Base-by-base conservation (phyloP, 2,888 invertebrate species). In the Clitarchus hookeri region DNA sequence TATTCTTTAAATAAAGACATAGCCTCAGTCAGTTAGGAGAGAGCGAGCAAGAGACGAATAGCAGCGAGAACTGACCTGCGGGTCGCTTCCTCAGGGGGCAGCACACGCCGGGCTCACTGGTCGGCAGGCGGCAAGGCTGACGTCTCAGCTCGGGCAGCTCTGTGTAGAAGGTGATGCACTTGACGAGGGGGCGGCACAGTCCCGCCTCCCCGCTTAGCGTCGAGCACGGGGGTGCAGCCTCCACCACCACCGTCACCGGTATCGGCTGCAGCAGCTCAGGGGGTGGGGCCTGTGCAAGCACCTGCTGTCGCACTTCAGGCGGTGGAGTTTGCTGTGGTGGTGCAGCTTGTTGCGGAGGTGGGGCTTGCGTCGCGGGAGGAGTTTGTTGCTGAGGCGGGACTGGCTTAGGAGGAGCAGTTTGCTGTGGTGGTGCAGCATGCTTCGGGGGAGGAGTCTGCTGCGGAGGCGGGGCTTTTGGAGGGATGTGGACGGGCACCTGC, bases 91-190 rank as follows among this genome's bases (percentile, higher is more conserved):
- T 88, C 12, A 85, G 86, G 0, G 91, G 91, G 84, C 91, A 91
- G 87, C 91, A 91, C 9, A 91, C 91, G 8, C 91, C 91, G 44
- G 90, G 88, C 85, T 90, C 89, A 85, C 88, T 88, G 83, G 85
- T 87, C 19, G 87, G 87, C 88, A 91, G 88, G 12, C 88, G 88
- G 87, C 91, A 91, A 1, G 91, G 90, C 85, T 90, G 90, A 84
- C 89, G 89, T 83, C 90, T 89, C 54, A 91, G 87, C 84, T 90
- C 90, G 0, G 91, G 90, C 25, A 91, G 88, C 85, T 91, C 91
- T 0, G 91, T 90, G 88, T 90, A 91, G 88, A 91, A 90, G 9
- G 90, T 89, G 86, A 91, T 88, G 87, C 91, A 91, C 86, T 89
- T 89, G 83, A 90, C 89, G n/a, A 91, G 88, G 13, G 91, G 90